Evolutionary conservation across 2,113 vertebrate species (phyloP).

Genomic region (Tachysurus vachellii): DNA sequence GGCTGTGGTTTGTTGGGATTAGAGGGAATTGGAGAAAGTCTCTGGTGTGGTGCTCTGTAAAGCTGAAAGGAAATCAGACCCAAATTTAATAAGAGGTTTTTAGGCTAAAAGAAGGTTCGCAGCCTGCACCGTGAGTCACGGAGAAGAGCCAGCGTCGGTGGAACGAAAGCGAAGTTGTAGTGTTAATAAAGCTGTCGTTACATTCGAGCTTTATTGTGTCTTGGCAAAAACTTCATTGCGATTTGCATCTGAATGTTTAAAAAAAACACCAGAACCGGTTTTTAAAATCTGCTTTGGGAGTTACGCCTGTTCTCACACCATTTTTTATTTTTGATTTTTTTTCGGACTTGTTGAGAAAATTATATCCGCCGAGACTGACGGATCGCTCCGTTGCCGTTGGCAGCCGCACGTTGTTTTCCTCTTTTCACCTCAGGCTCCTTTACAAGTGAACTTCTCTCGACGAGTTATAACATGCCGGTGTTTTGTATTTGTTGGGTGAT

Average conservation of each 20-base stretch:
- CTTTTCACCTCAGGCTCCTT: constrained; percentile 38
- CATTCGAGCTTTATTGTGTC: not conserved
- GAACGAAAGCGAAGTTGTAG: not conserved
- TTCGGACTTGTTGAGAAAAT: constrained; percentile 56
- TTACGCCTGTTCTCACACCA: not conserved
- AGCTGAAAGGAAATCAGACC: constrained; percentile 55
- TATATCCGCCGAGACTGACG: constrained; percentile 48
- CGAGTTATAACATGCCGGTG: constrained; percentile 7
- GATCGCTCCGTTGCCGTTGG: constrained; percentile 47
- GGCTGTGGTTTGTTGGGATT: constrained; percentile 38
- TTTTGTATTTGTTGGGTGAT: not conserved
- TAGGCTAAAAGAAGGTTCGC: constrained; percentile 38
- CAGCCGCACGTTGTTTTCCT: constrained; percentile 39
- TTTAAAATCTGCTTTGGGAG: constrained; percentile 42
- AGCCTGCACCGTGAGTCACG: constrained; percentile 18
- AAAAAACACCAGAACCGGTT: constrained; percentile 53
- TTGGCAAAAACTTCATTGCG: constrained; percentile 45
- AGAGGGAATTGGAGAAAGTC: constrained; percentile 52
- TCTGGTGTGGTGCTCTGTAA: constrained; percentile 40
- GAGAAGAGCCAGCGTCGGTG: not conserved
- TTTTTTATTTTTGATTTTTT: constrained; percentile 30
- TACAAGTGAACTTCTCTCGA: constrained; percentile 28
- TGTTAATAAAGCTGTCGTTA: not conserved
- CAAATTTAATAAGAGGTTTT: constrained; percentile 60
- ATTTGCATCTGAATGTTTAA: constrained; percentile 47